Conservation (phyloP, 2,113 vertebrate genomes). For the Coptodon bakossiorum region DNA sequence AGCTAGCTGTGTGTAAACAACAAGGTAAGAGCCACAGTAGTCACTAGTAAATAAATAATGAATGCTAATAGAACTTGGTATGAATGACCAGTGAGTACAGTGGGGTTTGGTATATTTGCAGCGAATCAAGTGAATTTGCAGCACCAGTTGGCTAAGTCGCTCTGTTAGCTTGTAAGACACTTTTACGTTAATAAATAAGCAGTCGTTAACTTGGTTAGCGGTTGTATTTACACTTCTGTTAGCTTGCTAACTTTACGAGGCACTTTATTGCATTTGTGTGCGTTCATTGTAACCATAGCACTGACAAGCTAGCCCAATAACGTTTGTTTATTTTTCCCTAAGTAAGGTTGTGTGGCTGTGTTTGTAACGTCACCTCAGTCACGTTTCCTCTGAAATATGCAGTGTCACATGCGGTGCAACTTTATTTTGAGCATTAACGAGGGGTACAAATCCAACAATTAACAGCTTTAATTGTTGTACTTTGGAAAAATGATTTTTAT, state of each 20-base stretch:
- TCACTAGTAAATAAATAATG: neutral
- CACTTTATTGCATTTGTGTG: neutral
- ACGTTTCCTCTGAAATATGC: neutral
- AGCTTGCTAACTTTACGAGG: neutral
- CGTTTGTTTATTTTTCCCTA: neutral
- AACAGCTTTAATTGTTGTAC: neutral
- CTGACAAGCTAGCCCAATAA: neutral
- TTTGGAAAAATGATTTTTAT: neutral
- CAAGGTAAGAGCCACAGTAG: slow-evolving; percentile 15
- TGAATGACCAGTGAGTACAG: neutral
- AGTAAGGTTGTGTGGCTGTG: neutral
- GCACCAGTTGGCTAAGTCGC: neutral
- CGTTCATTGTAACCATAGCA: neutral
- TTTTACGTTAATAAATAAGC: neutral
- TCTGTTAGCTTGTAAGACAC: neutral
- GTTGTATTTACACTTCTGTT: neutral
- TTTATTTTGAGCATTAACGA: neutral
- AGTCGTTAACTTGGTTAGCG: neutral
- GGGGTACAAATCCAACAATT: neutral
- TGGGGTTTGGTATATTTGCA: neutral
- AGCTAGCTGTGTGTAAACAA: slow-evolving; percentile 53
- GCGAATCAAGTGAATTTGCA: neutral
- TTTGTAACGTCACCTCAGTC: neutral
- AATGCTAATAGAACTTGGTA: neutral
- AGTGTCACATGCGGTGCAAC: neutral